Evolutionary conservation across 2,113 vertebrate genomes (phyloP), one percentile per base, ranked within the genome.

Genomic region (Boleophthalmus pectinirostris): DNA sequence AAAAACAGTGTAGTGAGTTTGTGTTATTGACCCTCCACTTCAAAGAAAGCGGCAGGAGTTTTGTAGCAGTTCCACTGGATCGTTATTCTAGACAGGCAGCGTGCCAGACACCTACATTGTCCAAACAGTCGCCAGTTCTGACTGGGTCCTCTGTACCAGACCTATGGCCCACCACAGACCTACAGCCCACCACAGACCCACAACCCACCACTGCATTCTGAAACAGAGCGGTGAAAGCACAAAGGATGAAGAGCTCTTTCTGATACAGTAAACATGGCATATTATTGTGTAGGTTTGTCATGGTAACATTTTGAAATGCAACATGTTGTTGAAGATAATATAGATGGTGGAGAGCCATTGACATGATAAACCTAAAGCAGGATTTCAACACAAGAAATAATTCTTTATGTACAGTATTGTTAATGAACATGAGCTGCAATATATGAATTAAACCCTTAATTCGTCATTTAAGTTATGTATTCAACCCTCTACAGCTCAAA

Each of bases 51-150:
- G 47, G 45, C 60, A 72, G 69, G 51, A 82, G 76, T 83, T 77
- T 71, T 68, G 71, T 82, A 75, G 76, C 70, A 43, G 74, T 72
- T 72, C 58, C 77, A 49, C 79, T 75, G 79, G 84, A 89, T 92
- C 80, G 24, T 81, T 82, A 89, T 91, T 92, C 87, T 78, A 84
- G 82, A 88, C 85, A 71, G 84, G 77, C 78, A 72, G 66, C 69
- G 77, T 75, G 78, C 88, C 83, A 80, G 88, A 91, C 88, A 91
- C 85, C 87, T 89, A 85, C 86, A 81, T 89, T 90, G 87, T 92
- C 87, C 89, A 92, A 90, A 90, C 88, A 83, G 72, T 85, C 80
- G 86, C 67, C 78, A 43, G 73, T 73, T 82, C 81, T 84, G 88
- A 88, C 81, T 89, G 88, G 89, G 75, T 76, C 81, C 77, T 88